Percentiles rank a stretch among this genome's conserved stretches.
Conservation (phyloP, 2,113 vertebrate genomes). For the Oophaga pumilio region DNA sequence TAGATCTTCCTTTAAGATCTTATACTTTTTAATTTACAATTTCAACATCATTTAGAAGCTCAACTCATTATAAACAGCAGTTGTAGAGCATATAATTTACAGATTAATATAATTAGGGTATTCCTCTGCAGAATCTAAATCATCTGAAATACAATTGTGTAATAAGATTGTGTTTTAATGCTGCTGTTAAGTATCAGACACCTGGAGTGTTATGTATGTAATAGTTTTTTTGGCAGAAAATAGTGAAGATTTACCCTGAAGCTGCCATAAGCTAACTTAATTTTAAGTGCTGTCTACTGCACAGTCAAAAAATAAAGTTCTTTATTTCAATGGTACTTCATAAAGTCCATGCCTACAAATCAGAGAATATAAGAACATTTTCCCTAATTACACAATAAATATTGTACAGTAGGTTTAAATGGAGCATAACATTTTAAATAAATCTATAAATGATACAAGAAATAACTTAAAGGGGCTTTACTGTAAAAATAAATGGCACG, state of each 20-base stretch:
- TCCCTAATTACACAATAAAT: not conserved
- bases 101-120: constrained; percentile 24
- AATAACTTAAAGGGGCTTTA: not conserved
- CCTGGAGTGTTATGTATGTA: constrained; percentile 18
- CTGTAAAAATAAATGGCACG: too few species aligned
- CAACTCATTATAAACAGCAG: not conserved
- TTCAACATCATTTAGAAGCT: constrained; percentile 23
- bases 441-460: not conserved
- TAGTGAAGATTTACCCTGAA: constrained; percentile 34
- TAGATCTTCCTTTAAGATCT: constrained; percentile 16
- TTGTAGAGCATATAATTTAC: constrained; percentile 27
- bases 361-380: too few species aligned
- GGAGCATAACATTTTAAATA: not conserved
- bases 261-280: constrained; percentile 16
- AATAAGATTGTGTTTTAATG: constrained; percentile 27
- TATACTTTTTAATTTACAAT: constrained; percentile 20
- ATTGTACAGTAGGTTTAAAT: not conserved
- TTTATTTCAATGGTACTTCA: not conserved
- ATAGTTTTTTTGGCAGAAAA: not conserved
- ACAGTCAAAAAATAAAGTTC: not conserved
- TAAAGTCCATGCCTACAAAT: not conserved
- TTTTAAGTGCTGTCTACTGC: not conserved
- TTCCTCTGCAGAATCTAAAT: constrained; percentile 33
- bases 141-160: constrained; percentile 4
- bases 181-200: constrained; percentile 30